A percentile compares a stretch with the other conserved stretches of the same genome.
Conservation (phyloP, 2,113 vertebrate species). For the Martes martes region DNA sequence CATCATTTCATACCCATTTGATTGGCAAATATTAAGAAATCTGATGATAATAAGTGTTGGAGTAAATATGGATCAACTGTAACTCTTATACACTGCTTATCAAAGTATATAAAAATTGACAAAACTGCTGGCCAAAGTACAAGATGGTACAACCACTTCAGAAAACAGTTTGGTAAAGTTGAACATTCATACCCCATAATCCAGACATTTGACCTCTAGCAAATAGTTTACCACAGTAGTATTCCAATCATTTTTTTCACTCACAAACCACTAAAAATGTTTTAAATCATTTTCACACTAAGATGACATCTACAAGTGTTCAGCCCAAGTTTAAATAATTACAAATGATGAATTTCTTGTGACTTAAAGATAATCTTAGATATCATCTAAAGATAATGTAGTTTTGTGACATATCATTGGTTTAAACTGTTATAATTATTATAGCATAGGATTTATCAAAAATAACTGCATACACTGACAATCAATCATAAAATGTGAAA, state of each 20-base stretch:
- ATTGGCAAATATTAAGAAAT: conserved; percentile 7
- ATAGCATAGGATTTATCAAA: neutral
- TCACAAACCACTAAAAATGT: conserved; percentile 4
- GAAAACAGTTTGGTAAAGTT: neutral
- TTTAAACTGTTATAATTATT: neutral
- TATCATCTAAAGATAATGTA: no score
- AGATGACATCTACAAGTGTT: neutral
- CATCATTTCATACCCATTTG: neutral
- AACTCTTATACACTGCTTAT: neutral
- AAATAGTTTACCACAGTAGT: neutral
- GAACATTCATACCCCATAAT: neutral
- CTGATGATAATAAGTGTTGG: neutral
- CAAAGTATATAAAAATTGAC: neutral
- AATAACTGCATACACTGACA: neutral
- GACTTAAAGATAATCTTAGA: conserved; percentile 42
- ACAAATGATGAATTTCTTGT: neutral
- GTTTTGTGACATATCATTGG: neutral
- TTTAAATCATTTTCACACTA: conserved; percentile 24
- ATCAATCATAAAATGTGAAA: conserved; percentile 15
- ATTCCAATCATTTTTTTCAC: neutral
- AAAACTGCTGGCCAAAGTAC: neutral
- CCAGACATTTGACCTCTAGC: neutral
- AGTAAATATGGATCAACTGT: neutral
- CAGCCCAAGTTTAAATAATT: neutral
- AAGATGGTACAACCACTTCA: neutral